Base-by-base conservation (phyloP, 2,797 vertebrate genomes). In the Gallirallus australis region DNA sequence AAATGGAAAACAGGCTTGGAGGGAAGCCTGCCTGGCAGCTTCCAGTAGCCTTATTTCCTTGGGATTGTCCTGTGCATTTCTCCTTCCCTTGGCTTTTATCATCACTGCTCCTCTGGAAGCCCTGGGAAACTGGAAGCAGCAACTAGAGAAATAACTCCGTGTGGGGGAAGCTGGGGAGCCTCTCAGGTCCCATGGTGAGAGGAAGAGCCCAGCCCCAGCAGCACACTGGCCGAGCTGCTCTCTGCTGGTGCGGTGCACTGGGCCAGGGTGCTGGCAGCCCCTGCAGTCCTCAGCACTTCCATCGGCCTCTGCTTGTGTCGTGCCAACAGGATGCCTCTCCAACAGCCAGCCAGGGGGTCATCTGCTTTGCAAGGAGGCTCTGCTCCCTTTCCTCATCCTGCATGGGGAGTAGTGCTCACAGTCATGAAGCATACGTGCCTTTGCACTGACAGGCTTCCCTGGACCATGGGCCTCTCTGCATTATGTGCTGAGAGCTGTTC, bases 1-100 rank as follows among this genome's bases (percentile, higher is more conserved):
- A 95, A 92, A 92, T 89, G 68, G 86, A 90, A 91, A 91, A 73
- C 45, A 91, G 80, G 56, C 54, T 85, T 8, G 48, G 87, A 84
- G 88, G 88, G 84, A 80, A 90, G 21, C 24, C 53, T 70, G 47
- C 50, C 69, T 79, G 1, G 0, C 80, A 89, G 86, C 85, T 94
- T 82, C 87, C 92, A 91, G 66, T 39, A 82, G 39, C 71, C 33
- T 68, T 33, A 42, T 92, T 91, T 94, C 92, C 84, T 84, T 1
- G 0, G 30, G 79, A 28, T 27, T 59, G 63, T 84, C 86, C 84
- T 37, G 37, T 8, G 23, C 39, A 19, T 23, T 91, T 60, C 30
- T 91, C 17, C 57, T 78, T 16, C 77, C 53, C 77, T 45, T 11
- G 6, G 50, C 64, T 86, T 39, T 87, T 54, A 66, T 50, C 71